These are phyloP conservation scores for Cheilosia grossa DNA, from an alignment of 2,888 invertebrate genomes.

Conservation along the genomic window DNA sequence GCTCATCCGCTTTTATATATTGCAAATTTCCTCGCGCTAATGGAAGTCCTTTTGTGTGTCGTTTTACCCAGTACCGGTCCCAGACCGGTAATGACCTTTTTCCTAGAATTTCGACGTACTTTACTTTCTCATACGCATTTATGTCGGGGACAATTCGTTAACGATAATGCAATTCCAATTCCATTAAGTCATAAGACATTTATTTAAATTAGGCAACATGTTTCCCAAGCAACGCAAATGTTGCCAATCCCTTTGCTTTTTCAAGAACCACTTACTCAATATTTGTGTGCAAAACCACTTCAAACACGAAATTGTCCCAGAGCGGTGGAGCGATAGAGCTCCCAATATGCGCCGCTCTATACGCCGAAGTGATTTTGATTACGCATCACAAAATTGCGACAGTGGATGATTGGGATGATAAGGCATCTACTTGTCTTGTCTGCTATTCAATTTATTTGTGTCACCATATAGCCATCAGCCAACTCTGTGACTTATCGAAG, in stretches of 20 bases:
- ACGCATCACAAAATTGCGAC: constrained; percentile 38
- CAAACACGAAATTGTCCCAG: constrained; percentile 37
- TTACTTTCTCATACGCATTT: background rate
- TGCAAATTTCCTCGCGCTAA: constrained; percentile 57
- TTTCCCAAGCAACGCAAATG: constrained; percentile 18
- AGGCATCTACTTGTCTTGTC: constrained; percentile 32
- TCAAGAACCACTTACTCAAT: constrained; percentile 21
- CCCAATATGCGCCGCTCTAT: background rate
- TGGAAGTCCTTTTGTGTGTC: constrained; percentile 38
- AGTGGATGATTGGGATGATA: constrained; percentile 45
- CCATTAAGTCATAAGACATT: constrained; percentile 7
- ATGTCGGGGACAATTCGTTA: background rate
- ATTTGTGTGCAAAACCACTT: constrained; percentile 51
- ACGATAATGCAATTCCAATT: constrained; percentile 1
- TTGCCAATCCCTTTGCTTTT: constrained; percentile 19
- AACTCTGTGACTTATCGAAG: constrained; percentile 19
- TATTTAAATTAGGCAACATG: constrained; percentile 31
- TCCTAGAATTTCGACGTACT: background rate
- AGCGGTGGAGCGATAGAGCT: background rate
- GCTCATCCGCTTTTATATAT: constrained; percentile 1
- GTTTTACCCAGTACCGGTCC: background rate
- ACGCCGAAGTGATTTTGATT: constrained; percentile 7
- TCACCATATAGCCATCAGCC: background rate
- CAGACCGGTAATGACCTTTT: constrained; percentile 26
- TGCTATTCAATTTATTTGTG: constrained; percentile 43